These are phyloP conservation scores for Cephalophus harveyi DNA, from an alignment of 2,113 vertebrate species.

Conservation along the genomic window DNA sequence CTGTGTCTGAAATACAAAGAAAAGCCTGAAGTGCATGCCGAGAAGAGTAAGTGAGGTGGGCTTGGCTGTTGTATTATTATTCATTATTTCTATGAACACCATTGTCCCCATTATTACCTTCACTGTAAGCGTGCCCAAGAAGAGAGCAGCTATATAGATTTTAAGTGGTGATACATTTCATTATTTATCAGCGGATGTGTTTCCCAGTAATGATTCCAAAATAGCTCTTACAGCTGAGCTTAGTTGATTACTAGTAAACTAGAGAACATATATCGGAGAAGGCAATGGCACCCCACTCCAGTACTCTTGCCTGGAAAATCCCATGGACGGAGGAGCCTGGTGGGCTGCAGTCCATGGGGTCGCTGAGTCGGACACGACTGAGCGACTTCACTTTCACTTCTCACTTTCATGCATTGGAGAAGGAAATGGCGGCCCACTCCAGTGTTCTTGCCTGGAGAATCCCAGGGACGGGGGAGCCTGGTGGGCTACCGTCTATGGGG, in stretches of 20 bases:
- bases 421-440: no score
- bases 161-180: not conserved
- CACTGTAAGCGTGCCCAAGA: not conserved
- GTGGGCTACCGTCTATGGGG: no score
- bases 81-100: not conserved
- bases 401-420: no score
- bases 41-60: not conserved
- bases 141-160: not conserved
- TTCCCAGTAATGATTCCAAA: not conserved
- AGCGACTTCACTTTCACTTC: no score
- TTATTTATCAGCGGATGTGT: not conserved
- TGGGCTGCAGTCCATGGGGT: no score
- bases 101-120: not conserved
- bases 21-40: not conserved
- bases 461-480: no score
- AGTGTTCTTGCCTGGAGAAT: no score
- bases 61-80: not conserved
- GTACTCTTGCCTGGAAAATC: no score
- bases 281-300: no score
- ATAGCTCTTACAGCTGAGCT: not conserved
- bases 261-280: no score
- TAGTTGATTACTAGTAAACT: not conserved
- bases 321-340: no score
- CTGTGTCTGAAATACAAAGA: not conserved
- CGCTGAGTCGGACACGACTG: no score